Base-by-base conservation (phyloP, 2,797 vertebrate species). In the Ficedula albicollis region DNA sequence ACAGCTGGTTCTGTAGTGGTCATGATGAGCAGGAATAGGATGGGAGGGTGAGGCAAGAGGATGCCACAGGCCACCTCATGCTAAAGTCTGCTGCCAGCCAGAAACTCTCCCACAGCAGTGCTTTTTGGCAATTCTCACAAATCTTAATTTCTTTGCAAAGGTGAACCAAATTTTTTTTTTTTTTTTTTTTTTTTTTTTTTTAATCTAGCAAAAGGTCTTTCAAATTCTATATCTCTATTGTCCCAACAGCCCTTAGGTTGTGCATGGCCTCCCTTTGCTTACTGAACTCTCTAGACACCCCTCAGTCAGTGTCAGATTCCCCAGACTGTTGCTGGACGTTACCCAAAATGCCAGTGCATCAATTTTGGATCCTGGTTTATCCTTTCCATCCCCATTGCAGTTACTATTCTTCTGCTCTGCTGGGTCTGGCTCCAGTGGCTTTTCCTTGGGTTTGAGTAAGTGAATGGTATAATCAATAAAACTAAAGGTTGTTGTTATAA, bases 301-400 rank as follows among this genome's bases (percentile, higher is more conserved):
- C n/a, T n/a, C n/a, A n/a, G n/a, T n/a, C n/a, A n/a, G n/a, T n/a
- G n/a, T n/a, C n/a, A n/a, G n/a, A n/a, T n/a, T n/a, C n/a, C n/a
- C n/a, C n/a, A n/a, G n/a, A n/a, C n/a, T n/a, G n/a, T n/a, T n/a
- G n/a, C n/a, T n/a, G n/a, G n/a, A n/a, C 98, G 98, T 91, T 99
- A 99, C 77, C 98, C 99, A 74, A 25, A 49, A 4, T 99, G 99
- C 87, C 97, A 95, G 9, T 98, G 97, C 78, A 97, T 99, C 77
- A 99, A 99, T 97, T 99, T 99, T 91, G 99, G 98, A 69, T 99
- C 98, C 59, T 99, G 99, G 99, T 98, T 99, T 88, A 30, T 99
- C 55, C 51, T 99, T 93, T 98, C 98, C 87, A 97, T 99, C 87
- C 99, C 99, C 6, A 97, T 98, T 54, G 97, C 98, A 30, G 22